phyloP scores from a whole-genome alignment of 2,797 vertebrate species.

The Aldrovandia affinis region DNA sequence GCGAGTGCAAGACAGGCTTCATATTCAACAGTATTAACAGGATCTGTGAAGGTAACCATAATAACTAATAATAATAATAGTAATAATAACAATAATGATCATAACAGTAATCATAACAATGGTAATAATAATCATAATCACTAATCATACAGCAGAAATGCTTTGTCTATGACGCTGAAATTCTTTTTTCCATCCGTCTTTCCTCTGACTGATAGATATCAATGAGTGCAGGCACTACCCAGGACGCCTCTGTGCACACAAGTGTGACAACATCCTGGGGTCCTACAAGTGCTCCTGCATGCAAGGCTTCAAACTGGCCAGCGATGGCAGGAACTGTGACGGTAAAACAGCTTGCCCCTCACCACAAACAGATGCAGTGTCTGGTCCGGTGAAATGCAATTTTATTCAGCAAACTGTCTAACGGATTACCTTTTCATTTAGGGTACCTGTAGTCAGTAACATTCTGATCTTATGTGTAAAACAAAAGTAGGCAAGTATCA shows the following conservation, averaged over 20 bases:
- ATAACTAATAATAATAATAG: background rate
- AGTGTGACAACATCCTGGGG: constrained; percentile 87
- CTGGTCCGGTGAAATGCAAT: background rate
- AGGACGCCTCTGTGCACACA: constrained; percentile 84
- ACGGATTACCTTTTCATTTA: background rate
- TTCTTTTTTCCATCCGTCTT: background rate
- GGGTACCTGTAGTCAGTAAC: background rate
- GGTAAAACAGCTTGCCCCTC: constrained; percentile 62
- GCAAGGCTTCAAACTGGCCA: constrained; percentile 81
- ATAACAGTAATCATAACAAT: background rate
- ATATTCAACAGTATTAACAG: constrained; percentile 80
- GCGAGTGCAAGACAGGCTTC: constrained; percentile 84
- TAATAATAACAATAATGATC: too few species aligned
- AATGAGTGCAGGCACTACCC: constrained; percentile 86
- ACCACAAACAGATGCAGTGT: background rate
- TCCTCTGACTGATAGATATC: constrained; percentile 71
- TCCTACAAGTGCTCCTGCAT: constrained; percentile 88
- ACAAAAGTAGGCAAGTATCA: background rate
- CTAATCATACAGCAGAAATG: too few species aligned
- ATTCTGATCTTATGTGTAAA: background rate
- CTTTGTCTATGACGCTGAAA: background rate
- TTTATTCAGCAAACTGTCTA: background rate
- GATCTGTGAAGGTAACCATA: constrained; percentile 79
- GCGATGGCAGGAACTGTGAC: constrained; percentile 82
- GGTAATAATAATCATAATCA: background rate